Evolutionary conservation across 2,113 vertebrate genomes (phyloP).

Genomic region (Ophiodon elongatus): DNA sequence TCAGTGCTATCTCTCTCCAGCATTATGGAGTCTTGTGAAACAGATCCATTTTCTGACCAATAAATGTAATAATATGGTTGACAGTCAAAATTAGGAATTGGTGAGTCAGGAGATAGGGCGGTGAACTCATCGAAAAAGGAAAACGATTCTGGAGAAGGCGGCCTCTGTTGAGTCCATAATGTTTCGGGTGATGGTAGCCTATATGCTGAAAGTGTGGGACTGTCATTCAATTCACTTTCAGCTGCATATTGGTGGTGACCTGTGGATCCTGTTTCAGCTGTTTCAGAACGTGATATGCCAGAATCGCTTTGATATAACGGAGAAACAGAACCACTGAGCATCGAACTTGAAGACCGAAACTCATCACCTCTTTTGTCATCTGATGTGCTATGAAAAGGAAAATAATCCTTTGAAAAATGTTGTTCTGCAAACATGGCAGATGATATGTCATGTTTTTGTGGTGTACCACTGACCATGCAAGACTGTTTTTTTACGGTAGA

Average conservation of each 20-base stretch:
- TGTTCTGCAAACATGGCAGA: neutral
- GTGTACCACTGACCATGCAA: neutral
- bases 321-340: neutral
- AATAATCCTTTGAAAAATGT: neutral
- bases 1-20: neutral
- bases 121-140: slow-evolving; percentile 20
- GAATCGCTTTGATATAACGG: neutral
- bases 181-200: neutral
- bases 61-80: slow-evolving; percentile 3
- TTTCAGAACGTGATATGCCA: neutral
- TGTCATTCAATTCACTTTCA: too few species aligned
- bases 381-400: neutral
- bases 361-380: neutral
- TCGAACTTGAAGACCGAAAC: neutral
- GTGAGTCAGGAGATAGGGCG: slow-evolving; percentile 30
- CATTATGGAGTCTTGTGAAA: slow-evolving; percentile 4
- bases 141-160: slow-evolving; percentile 26
- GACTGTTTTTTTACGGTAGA: neutral
- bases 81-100: slow-evolving; percentile 20
- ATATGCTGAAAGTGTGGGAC: neutral
- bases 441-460: neutral
- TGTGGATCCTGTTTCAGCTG: neutral
- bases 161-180: neutral
- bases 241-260: neutral
- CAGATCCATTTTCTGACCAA: slow-evolving; percentile 1